Percentiles rank a stretch among this genome's conserved stretches.
phyloP scores from a whole-genome alignment of 2,888 invertebrate species.

The Tuta absoluta region DNA sequence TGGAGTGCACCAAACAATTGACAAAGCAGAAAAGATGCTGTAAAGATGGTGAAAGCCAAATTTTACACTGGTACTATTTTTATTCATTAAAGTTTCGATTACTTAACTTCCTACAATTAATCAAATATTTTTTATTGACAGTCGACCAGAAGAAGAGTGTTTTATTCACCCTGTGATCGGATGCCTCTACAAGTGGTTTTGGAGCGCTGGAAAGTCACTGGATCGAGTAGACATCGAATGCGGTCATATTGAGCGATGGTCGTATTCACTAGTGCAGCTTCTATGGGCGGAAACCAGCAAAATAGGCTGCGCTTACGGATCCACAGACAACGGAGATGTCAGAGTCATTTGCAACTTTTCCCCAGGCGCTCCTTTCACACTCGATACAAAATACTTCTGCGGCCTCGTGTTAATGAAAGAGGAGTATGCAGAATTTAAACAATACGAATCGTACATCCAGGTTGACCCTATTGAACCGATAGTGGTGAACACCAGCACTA shows the following conservation, averaged over 20 bases:
- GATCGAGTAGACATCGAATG: constrained; percentile 58
- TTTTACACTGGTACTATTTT: constrained; percentile 7
- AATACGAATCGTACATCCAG: not conserved
- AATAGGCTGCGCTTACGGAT: constrained; percentile 69
- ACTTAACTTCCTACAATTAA: not conserved
- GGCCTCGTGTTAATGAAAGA: constrained; percentile 44
- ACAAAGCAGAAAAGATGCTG: constrained; percentile 65
- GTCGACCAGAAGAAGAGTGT: constrained; percentile 64
- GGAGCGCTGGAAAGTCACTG: constrained; percentile 55
- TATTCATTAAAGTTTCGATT: not conserved
- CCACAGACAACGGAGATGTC: constrained; percentile 52
- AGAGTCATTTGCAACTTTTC: constrained; percentile 70
- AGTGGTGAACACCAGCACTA: not conserved
- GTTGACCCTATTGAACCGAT: not conserved
- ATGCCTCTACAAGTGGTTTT: constrained; percentile 68
- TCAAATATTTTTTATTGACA: constrained; percentile 41
- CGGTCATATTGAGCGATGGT: constrained; percentile 55
- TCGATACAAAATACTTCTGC: constrained; percentile 59
- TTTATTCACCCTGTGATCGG: constrained; percentile 62
- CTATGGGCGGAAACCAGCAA: constrained; percentile 68
- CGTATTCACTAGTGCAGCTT: constrained; percentile 62
- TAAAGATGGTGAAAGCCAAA: constrained; percentile 30
- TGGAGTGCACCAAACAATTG: constrained; percentile 69
- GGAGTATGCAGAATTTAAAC: not conserved
- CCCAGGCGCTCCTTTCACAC: constrained; percentile 64